Percentiles rank a stretch among this genome's conserved stretches.
Evolutionary conservation across 2,888 invertebrate genomes (phyloP).

Genomic region (Leptura quadrifasciata): DNA sequence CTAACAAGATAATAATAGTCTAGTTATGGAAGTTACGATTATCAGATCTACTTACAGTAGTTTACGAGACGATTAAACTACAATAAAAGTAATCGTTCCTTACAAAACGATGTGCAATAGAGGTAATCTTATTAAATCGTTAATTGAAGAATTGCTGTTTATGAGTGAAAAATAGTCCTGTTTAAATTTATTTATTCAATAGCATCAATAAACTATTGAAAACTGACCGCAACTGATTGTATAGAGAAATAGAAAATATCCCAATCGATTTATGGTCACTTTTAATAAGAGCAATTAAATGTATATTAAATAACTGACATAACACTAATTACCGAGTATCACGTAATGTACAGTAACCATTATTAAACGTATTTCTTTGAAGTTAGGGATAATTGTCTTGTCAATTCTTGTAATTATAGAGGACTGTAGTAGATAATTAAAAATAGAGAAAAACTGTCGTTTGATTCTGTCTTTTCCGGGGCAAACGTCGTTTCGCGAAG

Average conservation of each 20-base stretch:
- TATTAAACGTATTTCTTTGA: conserved; percentile 24
- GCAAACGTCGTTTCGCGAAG: conserved; percentile 18
- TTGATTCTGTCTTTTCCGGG: conserved; percentile 20
- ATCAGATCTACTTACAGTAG: no score
- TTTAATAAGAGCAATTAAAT: neutral
- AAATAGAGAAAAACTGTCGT: conserved; percentile 16
- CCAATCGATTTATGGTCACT: neutral
- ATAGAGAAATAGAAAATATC: neutral
- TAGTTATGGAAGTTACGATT: no score
- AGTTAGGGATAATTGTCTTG: neutral
- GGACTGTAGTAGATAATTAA: conserved; percentile 27
- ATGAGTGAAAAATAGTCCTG: no score
- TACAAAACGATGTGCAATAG: no score
- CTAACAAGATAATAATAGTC: no score
- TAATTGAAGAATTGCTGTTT: no score
- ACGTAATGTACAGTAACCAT: neutral
- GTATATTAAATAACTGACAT: neutral
- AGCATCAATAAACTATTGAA: no score
- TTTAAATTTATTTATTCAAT: no score
- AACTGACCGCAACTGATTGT: no score
- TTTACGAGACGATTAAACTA: no score
- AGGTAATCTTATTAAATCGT: no score
- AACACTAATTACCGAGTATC: neutral
- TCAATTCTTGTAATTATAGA: conserved; percentile 9
- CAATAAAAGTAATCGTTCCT: no score